These are phyloP conservation scores for Drosophila kanekoi DNA, from an alignment of 2,888 invertebrate species.

Conservation along the genomic window DNA sequence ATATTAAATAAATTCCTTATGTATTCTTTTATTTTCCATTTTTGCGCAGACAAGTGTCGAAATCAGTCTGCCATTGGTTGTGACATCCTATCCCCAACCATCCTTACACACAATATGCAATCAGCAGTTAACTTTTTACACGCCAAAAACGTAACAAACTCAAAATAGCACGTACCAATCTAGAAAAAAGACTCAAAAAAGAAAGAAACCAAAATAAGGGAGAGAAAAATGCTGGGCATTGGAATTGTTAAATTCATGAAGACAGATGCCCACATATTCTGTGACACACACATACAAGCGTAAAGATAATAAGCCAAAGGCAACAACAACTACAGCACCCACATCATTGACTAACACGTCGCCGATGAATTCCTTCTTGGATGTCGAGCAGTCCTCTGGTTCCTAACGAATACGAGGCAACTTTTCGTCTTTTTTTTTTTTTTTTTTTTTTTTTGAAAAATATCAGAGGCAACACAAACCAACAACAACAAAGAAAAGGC, in stretches of 20 bases:
- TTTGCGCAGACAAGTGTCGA: constrained; percentile 55
- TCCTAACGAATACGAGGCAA: constrained; percentile 19
- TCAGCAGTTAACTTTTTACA: constrained; percentile 76
- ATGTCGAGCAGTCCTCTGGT: constrained; percentile 32
- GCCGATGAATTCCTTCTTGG: constrained; percentile 33
- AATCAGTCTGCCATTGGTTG: constrained; percentile 39
- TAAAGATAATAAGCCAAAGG: constrained; percentile 62
- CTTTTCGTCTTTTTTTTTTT: constrained; percentile 30
- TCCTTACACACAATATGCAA: constrained; percentile 65
- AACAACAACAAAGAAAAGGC: constrained; percentile 28
- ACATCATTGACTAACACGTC: constrained; percentile 62
- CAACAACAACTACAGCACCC: constrained; percentile 32
- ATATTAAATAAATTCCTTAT: constrained; percentile 2
- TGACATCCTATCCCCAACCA: background rate
- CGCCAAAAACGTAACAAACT: constrained; percentile 57
- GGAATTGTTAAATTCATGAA: constrained; percentile 59
- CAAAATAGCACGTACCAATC: constrained; percentile 61
- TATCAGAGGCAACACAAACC: constrained; percentile 46
- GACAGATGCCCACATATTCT: constrained; percentile 51
- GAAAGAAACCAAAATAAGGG: constrained; percentile 30
- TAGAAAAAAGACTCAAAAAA: constrained; percentile 17
- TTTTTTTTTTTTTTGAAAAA: constrained; percentile 40
- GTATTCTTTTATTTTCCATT: constrained; percentile 13
- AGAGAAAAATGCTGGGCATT: constrained; percentile 26
- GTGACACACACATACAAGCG: constrained; percentile 15